phyloP scores from a whole-genome alignment of 2,113 vertebrate genomes.

The Physeter macrocephalus region DNA sequence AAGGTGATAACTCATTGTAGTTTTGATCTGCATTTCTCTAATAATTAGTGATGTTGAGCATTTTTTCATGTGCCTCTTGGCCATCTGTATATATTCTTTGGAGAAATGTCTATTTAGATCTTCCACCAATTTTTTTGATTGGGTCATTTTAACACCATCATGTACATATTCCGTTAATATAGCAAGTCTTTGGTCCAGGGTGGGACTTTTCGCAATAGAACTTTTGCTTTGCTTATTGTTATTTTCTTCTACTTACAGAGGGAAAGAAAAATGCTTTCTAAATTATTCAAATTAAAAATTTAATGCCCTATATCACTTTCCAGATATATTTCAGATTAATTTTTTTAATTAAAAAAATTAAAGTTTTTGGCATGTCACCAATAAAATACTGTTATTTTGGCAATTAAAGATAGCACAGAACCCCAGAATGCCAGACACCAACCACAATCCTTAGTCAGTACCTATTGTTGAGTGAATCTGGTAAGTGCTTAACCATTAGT shows the following conservation, averaged over 20 bases:
- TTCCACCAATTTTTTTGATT: too few species aligned
- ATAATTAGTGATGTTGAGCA: too few species aligned
- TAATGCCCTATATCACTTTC: not conserved
- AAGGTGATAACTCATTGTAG: too few species aligned
- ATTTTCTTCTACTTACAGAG: not conserved
- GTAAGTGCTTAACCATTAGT: not conserved
- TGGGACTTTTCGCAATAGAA: not conserved
- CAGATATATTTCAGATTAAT: not conserved
- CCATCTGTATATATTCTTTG: too few species aligned
- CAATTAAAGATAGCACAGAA: not conserved
- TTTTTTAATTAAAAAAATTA: not conserved
- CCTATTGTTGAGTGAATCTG: not conserved
- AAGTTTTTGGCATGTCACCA: not conserved
- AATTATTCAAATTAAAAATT: not conserved
- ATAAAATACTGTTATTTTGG: not conserved
- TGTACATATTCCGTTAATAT: not conserved
- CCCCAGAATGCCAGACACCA: not conserved
- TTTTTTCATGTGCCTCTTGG: too few species aligned
- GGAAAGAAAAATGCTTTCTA: not conserved
- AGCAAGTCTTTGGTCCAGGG: not conserved
- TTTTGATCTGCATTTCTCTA: too few species aligned
- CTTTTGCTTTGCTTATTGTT: not conserved
- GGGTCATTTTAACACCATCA: not conserved
- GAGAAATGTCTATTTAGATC: too few species aligned
- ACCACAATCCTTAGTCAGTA: not conserved